Base-by-base conservation (phyloP, 2,888 invertebrate species). In the Dicyrtomina minuta region DNA sequence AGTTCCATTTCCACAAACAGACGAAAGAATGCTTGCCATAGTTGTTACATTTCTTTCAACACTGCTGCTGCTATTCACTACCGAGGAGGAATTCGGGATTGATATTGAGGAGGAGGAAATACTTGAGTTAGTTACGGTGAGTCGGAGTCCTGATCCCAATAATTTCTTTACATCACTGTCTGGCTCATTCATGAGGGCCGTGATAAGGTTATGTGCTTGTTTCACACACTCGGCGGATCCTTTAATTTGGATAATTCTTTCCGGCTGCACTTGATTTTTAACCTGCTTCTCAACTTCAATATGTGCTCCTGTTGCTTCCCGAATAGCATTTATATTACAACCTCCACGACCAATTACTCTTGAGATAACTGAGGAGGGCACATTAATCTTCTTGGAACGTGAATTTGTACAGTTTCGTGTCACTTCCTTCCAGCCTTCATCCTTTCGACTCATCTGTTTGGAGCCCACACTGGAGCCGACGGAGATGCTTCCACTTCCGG, bases 241-340 rank as follows among this genome's bases (percentile, higher is more conserved):
- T 84, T 90, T 95, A 80, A 99, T 96, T 51, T 95, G 96, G 76
- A 99, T 95, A 80, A 91, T 91, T 78, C 98, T 86, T 82, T 96
- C 96, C 68, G 92, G 92, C 84, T 93, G 94, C 39, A 81, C 80
- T 67, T 82, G 81, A 5, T 93, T 91, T 84, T 95, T 94, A 81
- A 90, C 90, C 84, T 96, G 96, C 83, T 98, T 98, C 83, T 98
- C 98, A 27, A 98, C 95, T 83, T 98, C 96, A 81, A 99, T 98
- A 81, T 96, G 94, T 5, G 98, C 98, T 71, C 96, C 96, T 39
- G 98, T 97, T 65, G 94, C 92, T 69, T 93, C 93, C 70, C 98
- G 87, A 81, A 99, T 97, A 13, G 97, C 95, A 84, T 99, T 99
- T 80, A 99, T 97, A 83, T 98, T 98, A 84, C 91, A 92, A 60